These are phyloP conservation scores for Lota lota DNA, from an alignment of 2,113 vertebrate genomes.

Conservation along the genomic window DNA sequence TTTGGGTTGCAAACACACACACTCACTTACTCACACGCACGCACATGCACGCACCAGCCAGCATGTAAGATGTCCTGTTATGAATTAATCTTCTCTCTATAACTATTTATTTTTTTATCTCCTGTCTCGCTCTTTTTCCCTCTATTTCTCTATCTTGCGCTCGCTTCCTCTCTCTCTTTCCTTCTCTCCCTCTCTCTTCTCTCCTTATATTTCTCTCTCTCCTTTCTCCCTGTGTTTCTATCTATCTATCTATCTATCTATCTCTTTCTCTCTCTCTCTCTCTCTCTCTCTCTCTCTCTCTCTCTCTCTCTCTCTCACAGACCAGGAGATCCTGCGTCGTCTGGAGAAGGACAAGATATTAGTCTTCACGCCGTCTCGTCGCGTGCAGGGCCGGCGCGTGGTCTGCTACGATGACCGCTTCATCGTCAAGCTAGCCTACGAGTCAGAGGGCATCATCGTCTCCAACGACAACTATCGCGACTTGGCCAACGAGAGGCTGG, in stretches of 20 bases:
- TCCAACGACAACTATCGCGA: constrained; percentile 99
- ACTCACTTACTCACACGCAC: not conserved
- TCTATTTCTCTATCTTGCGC: too few species aligned
- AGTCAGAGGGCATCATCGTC: constrained; percentile 95
- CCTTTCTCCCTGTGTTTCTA: too few species aligned
- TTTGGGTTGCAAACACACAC: not conserved
- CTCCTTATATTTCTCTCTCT: not conserved
- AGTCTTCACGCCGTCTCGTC: constrained; percentile 93
- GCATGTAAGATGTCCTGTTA: too few species aligned
- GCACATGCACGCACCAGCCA: too few species aligned
- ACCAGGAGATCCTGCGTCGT: constrained; percentile 90
- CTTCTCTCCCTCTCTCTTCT: too few species aligned
- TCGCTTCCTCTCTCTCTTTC: too few species aligned
- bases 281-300: too few species aligned
- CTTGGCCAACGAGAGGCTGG: constrained; percentile 92
- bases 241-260: too few species aligned
- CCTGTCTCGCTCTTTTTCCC: too few species aligned
- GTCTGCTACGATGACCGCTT: constrained; percentile 98
- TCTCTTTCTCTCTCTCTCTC: too few species aligned
- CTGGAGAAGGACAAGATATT: constrained; percentile 95
- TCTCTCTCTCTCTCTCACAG: constrained; percentile 57
- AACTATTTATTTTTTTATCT: too few species aligned
- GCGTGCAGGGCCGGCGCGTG: constrained; percentile 92
- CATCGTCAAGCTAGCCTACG: constrained; percentile 93
- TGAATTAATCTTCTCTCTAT: too few species aligned